These are phyloP conservation scores for Poecilus cupreus DNA, from an alignment of 2,888 invertebrate genomes.

Conservation along the genomic window DNA sequence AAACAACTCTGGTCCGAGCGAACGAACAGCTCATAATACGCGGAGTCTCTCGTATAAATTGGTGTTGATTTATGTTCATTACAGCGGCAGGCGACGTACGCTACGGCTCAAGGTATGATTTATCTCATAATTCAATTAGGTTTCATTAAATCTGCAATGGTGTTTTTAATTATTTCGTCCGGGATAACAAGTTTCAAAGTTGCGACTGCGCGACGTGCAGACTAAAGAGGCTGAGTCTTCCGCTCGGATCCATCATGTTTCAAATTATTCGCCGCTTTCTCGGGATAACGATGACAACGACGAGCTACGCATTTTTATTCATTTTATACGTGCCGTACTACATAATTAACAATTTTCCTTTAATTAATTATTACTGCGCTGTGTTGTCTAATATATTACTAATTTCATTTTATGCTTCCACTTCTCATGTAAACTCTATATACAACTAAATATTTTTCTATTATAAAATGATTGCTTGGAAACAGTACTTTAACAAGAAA, in stretches of 20 bases:
- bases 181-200: constrained; percentile 6
- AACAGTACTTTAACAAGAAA: no score
- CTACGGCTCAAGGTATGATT: constrained; percentile 55
- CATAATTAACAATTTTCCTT: constrained; percentile 13
- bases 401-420: background rate
- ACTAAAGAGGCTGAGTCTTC: no score
- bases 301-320: background rate
- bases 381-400: background rate
- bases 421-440: background rate
- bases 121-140: constrained; percentile 60
- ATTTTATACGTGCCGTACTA: background rate
- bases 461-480: no score
- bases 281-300: background rate
- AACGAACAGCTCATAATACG: constrained; percentile 51
- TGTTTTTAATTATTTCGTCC: constrained; percentile 60
- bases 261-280: background rate
- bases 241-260: background rate
- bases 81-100: constrained; percentile 45
- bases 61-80: constrained; percentile 59
- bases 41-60: constrained; percentile 56
- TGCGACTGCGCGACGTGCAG: background rate
- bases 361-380: background rate
- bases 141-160: constrained; percentile 60
- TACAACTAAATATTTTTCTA: no score
- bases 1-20: background rate